A percentile compares a stretch with the other conserved stretches of the same genome.
These are phyloP conservation scores for Nothocercus julius DNA, from an alignment of 2,113 vertebrate genomes.

Conservation along the genomic window DNA sequence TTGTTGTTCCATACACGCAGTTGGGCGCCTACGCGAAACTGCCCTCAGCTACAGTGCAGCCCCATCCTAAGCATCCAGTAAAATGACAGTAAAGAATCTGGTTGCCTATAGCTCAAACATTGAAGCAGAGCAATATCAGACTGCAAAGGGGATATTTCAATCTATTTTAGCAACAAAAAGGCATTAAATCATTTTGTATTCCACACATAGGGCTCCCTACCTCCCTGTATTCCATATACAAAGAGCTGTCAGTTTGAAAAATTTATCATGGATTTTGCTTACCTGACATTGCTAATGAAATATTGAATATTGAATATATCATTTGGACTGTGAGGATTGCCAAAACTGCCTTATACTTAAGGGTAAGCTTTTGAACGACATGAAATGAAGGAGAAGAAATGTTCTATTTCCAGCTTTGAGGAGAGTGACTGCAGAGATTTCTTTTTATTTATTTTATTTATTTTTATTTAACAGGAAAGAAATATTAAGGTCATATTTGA, in stretches of 20 bases:
- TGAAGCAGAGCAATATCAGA: fast-evolving
- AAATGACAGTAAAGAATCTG: not conserved
- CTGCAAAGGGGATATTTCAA: not conserved
- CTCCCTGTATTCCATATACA: not conserved
- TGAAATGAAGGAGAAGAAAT: not conserved
- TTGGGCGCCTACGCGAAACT: not conserved
- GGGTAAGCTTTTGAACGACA: not conserved
- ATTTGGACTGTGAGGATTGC: not conserved
- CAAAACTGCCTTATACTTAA: not conserved
- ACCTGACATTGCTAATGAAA: not conserved
- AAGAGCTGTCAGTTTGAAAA: not conserved
- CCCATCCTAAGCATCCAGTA: not conserved
- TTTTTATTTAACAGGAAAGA: not conserved
- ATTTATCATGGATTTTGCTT: not conserved
- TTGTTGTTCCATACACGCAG: not conserved
- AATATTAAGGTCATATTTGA: not conserved
- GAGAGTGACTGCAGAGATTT: not conserved
- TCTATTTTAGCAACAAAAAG: not conserved
- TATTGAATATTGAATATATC: not conserved
- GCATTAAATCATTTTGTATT: not conserved
- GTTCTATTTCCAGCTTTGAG: not conserved
- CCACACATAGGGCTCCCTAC: not conserved
- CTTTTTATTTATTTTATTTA: not conserved
- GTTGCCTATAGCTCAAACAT: not conserved
- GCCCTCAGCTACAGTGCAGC: not conserved